phyloP scores from a whole-genome alignment of 2,888 invertebrate genomes.

The Acanthopleura granulata region DNA sequence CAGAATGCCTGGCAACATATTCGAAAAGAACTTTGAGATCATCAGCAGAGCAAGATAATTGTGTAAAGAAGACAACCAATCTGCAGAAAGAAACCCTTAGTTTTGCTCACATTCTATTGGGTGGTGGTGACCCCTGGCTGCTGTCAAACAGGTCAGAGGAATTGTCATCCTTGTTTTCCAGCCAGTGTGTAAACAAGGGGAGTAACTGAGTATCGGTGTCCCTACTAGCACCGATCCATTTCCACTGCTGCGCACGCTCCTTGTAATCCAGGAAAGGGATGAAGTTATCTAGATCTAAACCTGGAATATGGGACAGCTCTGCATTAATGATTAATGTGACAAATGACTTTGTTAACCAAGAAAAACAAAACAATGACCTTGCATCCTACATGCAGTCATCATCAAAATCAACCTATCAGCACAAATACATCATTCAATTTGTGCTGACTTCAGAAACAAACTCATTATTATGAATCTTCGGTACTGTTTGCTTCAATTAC shows the following conservation, averaged over 20 bases:
- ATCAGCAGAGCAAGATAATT: too few species aligned
- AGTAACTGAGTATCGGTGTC: slow-evolving; percentile 86
- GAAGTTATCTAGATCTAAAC: slow-evolving; percentile 83
- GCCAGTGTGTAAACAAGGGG: slow-evolving; percentile 84
- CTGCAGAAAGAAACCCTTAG: not conserved
- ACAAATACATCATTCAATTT: too few species aligned
- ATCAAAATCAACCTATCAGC: too few species aligned
- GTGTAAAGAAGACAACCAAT: too few species aligned
- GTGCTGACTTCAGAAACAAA: too few species aligned
- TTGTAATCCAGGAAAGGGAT: slow-evolving; percentile 91
- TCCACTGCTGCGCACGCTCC: slow-evolving; percentile 76
- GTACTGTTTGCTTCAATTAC: too few species aligned
- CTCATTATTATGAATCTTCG: too few species aligned
- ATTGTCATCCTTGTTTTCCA: slow-evolving; percentile 69
- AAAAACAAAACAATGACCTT: too few species aligned
- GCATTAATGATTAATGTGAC: not conserved
- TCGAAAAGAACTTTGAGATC: too few species aligned
- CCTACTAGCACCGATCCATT: slow-evolving; percentile 95
- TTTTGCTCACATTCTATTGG: slow-evolving; percentile 64
- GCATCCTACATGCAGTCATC: too few species aligned
- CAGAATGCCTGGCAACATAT: too few species aligned
- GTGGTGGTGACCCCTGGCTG: slow-evolving; percentile 66
- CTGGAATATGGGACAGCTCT: slow-evolving; percentile 51
- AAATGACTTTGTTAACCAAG: too few species aligned
- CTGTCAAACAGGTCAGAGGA: slow-evolving; percentile 51